Conservation (phyloP, 2,888 invertebrate genomes). For the Diogma glabrata region DNA sequence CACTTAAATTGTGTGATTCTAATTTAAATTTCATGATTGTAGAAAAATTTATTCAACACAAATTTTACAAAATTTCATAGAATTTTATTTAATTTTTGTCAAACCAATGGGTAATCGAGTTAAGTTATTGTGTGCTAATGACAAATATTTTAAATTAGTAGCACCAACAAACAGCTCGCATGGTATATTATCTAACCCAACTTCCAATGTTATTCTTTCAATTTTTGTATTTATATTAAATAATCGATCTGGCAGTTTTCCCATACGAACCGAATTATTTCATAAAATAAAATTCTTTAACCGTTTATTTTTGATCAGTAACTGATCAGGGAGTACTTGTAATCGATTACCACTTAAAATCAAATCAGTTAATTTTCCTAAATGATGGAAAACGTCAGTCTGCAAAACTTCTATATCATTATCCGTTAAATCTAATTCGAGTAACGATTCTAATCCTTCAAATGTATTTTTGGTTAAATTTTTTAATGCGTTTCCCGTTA, state of each 20-base stretch:
- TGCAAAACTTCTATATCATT: slow-evolving; percentile 52
- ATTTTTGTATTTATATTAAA: slow-evolving; percentile 46
- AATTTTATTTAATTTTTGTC: too few relatives aligned
- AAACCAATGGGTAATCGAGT: slow-evolving; percentile 45
- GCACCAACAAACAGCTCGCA: slow-evolving; percentile 53
- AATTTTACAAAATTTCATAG: too few relatives aligned
- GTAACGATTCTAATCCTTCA: slow-evolving; percentile 47
- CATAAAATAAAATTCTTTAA: slow-evolving; percentile 43
- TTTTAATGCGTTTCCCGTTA: slow-evolving; percentile 56
- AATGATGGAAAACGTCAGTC: slow-evolving; percentile 45
- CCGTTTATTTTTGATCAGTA: slow-evolving; percentile 45
- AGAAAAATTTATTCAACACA: too few relatives aligned
- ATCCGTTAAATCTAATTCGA: slow-evolving; percentile 53
- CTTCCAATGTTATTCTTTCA: slow-evolving; percentile 44
- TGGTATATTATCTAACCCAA: slow-evolving; percentile 47
- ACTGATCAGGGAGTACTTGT: slow-evolving; percentile 44
- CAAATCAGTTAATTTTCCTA: slow-evolving; percentile 48
- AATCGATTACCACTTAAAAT: slow-evolving; percentile 58
- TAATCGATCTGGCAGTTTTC: slow-evolving; percentile 45
- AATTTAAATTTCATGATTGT: too few relatives aligned
- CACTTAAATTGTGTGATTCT: too few relatives aligned
- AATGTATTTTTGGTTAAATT: slow-evolving; percentile 52
- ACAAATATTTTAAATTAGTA: slow-evolving; percentile 44
- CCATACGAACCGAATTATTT: slow-evolving; percentile 46
- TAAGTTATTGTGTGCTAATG: slow-evolving; percentile 47